Evolutionary conservation across 1,140 invertebrate species (phyloP), one percentile per base, ranked within the genome.

Genomic region (Drosophila lacertosa): DNA sequence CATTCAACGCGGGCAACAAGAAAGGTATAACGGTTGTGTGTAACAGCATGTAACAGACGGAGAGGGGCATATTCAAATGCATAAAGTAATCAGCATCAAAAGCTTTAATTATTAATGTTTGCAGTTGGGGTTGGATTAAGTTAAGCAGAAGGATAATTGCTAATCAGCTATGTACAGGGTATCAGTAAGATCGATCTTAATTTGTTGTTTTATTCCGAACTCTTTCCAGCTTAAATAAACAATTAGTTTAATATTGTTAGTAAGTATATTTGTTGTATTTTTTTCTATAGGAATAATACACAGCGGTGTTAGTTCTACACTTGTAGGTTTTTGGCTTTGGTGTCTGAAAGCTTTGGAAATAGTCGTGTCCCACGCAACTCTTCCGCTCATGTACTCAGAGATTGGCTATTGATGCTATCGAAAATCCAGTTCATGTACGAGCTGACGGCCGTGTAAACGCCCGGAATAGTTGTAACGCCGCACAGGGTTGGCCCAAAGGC

Each of bases 401-500:
- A 40, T 4, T 29, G 33, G 22, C 35, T 42, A 18, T 10, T 44
- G 4, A 88, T 67, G 54, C 50, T 84, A 0, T 57, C 62, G 24
- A 68, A 59, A 29, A 95, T 93, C 93, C 93, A 94, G 18, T 89
- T 69, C 7, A 92, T 40, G 68, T 93, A 94, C 6, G 86, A 62
- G 4, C 92, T 82, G 2, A 94, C 83, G 10, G 91, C 90, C 9
- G 93, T 94, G 69, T 94, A 94, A 4, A 94, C 92, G 0, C 92
- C 93, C 2, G 94, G 94, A 40, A 91, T 68, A 9, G 89, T 91
- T 22, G 88, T 77, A 4, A 90, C 66, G 0, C 90, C 90, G 50
- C 95, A 96, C 0, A 91, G 79, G 32, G 92, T 93, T 1, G 93
- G 92, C 0, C 95, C 95, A 76, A 93, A 95, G 2, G 95, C 95